Base-by-base conservation (phyloP, 2,113 vertebrate genomes). In the Ammospiza nelsoni region DNA sequence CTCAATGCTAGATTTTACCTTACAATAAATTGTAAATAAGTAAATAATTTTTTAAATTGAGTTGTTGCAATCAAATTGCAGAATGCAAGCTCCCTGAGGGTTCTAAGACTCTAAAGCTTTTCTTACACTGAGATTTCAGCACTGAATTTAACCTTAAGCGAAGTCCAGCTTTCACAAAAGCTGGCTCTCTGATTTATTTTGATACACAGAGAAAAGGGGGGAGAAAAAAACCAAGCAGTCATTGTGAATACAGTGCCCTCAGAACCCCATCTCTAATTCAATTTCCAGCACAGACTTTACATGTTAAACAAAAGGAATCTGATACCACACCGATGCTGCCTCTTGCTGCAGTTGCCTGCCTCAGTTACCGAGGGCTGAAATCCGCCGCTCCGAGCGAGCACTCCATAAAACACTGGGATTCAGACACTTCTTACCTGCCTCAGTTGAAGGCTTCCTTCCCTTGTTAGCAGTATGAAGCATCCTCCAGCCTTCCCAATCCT, bases 391-490 rank as follows among this genome's bases (percentile, higher is more conserved):
- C 76, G 87, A 96, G 87, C 96, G 18, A 95, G 93, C 73, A 77
- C 94, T 94, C 95, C 94, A 92, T 93, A 95, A 92, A 96, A 87
- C 97, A 95, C 29, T 94, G 52, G 72, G 28, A 95, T 92, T 25
- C 97, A 88, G 95, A 43, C 97, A 76, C 97, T 93, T 97, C 99
- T 99, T 99, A 99, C 99, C 99, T 99, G 99, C 98, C 98, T 99
- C 99, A 51, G 98, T 95, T 96, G 98, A 98, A 98, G 99, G 98
- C 98, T 99, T 98, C 98, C 99, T 99, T 97, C 98, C 98, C 98
- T 99, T 98, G 98, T 98, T 98, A 98, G 98, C 98, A 94, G 98
- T 96, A 97, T 99, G 99, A 98, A 99, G 99, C 99, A 99, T 99
- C 95, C 96, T 98, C 99, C 98, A 98, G 97, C 98, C 97, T 97